Evolutionary conservation across 2,797 vertebrate genomes (phyloP).

Genomic region (Natrix natrix): DNA sequence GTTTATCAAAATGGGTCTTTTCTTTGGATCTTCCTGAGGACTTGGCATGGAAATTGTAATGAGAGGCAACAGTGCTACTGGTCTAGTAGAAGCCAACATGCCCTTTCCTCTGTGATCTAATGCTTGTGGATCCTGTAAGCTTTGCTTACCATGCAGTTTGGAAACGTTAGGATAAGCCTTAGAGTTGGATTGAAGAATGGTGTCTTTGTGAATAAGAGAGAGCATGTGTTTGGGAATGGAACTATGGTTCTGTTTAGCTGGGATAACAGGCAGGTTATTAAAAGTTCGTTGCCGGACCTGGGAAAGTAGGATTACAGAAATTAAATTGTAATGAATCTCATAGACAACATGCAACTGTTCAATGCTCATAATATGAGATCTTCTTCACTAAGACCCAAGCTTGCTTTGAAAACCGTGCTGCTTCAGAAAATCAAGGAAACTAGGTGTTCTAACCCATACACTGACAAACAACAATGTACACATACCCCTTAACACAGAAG

Average conservation of each 20-base stretch:
- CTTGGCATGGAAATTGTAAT: slow-evolving; percentile 45
- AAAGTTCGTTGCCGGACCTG: slow-evolving; percentile 78
- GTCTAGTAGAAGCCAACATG: slow-evolving; percentile 39
- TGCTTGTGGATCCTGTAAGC: slow-evolving; percentile 36
- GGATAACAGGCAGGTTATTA: slow-evolving; percentile 79
- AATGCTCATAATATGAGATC: neutral
- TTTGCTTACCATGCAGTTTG: slow-evolving; percentile 57
- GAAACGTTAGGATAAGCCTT: slow-evolving; percentile 71
- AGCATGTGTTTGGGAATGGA: slow-evolving; percentile 62
- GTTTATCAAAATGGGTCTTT: slow-evolving; percentile 15
- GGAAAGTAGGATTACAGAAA: slow-evolving; percentile 73
- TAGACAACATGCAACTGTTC: slow-evolving; percentile 29
- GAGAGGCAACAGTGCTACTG: slow-evolving; percentile 22
- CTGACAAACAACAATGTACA: neutral
- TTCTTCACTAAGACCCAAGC: neutral
- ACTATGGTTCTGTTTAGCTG: slow-evolving; percentile 73
- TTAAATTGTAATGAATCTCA: slow-evolving; percentile 52
- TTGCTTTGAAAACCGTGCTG: neutral
- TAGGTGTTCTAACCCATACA: neutral
- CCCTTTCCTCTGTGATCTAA: slow-evolving; percentile 33
- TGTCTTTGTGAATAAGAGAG: slow-evolving; percentile 62
- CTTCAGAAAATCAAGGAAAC: neutral
- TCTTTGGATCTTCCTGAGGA: slow-evolving; percentile 32
- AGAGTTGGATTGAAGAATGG: slow-evolving; percentile 48
- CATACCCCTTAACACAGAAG: neutral